phyloP scores from a whole-genome alignment of 1,140 invertebrate species.

The Drosophila lacertosa region DNA sequence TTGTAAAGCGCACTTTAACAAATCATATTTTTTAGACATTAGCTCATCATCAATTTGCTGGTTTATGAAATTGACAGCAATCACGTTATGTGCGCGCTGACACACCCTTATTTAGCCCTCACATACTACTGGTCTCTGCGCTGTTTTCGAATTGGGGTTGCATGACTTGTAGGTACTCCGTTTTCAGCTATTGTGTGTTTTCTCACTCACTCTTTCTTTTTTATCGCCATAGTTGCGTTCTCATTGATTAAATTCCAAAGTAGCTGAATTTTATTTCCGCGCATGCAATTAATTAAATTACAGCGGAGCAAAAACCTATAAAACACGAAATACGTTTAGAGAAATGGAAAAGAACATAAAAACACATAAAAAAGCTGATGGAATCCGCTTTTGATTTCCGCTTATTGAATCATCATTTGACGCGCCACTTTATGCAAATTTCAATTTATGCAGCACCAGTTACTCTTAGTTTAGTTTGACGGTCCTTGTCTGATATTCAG shows the following conservation, averaged over 20 bases:
- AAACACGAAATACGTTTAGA: conserved; percentile 36
- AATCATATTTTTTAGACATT: conserved; percentile 37
- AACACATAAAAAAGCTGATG: conserved; percentile 21
- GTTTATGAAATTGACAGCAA: conserved; percentile 64
- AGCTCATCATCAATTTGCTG: conserved; percentile 71
- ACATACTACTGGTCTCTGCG: conserved; percentile 41
- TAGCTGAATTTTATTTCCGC: conserved; percentile 71
- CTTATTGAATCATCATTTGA: conserved; percentile 73
- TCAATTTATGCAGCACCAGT: conserved; percentile 59
- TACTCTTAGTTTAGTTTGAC: conserved; percentile 20
- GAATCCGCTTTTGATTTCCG: conserved; percentile 36
- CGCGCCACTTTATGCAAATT: conserved; percentile 66
- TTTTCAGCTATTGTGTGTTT: neutral
- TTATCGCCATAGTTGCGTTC: conserved; percentile 71
- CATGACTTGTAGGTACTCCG: conserved; percentile 52
- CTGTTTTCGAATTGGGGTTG: conserved; percentile 69
- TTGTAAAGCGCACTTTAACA: neutral
- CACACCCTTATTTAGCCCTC: conserved; percentile 50
- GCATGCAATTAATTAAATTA: conserved; percentile 79
- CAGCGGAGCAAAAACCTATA: conserved; percentile 35
- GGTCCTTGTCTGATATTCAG: conserved; percentile 17
- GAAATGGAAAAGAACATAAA: conserved; percentile 9
- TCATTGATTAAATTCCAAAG: conserved; percentile 76
- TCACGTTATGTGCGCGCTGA: conserved; percentile 62
- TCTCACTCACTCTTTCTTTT: conserved; percentile 16